A percentile compares a stretch with the other conserved stretches of the same genome.
Evolutionary conservation across 2,113 vertebrate species (phyloP).

Genomic region (Ondatra zibethicus): DNA sequence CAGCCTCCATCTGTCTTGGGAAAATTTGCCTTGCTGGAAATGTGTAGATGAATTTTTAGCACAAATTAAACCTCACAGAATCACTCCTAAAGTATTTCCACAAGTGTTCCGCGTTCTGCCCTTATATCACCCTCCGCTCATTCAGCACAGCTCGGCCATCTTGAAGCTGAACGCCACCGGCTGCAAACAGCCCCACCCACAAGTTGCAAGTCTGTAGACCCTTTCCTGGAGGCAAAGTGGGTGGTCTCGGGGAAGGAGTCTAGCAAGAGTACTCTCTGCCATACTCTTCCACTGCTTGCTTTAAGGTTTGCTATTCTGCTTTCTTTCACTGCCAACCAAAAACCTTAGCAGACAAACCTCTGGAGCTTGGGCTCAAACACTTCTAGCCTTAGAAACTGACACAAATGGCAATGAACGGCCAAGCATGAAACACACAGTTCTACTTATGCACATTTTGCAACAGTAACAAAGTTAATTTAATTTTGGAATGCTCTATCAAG

Average conservation of each 20-base stretch:
- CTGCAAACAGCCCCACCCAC: neutral
- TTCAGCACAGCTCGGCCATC: neutral
- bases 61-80: conserved; percentile 80
- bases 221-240: neutral
- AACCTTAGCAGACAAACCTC: neutral
- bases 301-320: neutral
- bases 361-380: neutral
- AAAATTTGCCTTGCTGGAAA: conserved; percentile 77
- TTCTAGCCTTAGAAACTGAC: neutral
- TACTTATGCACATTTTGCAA: neutral
- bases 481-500: neutral
- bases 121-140: conserved; percentile 49
- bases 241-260: neutral
- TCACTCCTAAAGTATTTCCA: conserved; percentile 72
- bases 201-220: neutral
- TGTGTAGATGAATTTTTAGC: conserved; percentile 75
- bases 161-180: neutral
- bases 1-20: conserved; percentile 82
- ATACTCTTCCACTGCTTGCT: neutral
- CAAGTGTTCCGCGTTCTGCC: conserved; percentile 59
- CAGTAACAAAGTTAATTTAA: neutral
- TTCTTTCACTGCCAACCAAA: conserved; percentile 15
- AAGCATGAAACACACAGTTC: neutral
- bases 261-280: neutral
- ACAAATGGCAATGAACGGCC: neutral